phyloP scores from a whole-genome alignment of 37 sponge, comb jelly and placozoan species.

The Petrosia ficiformis region DNA sequence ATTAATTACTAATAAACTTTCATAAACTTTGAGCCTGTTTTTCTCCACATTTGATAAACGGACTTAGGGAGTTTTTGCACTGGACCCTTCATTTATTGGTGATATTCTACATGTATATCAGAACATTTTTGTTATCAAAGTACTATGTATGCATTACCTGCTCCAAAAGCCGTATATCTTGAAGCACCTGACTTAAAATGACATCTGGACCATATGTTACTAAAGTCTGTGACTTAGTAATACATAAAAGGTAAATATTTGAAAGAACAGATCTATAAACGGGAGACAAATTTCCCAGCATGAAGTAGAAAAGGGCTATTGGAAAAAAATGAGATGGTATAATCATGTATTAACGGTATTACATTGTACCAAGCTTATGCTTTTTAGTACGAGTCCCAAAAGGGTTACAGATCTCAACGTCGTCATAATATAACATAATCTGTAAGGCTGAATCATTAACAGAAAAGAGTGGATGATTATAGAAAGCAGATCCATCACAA shows the following conservation, averaged over 20 bases:
- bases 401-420: background rate
- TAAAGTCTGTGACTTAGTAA: background rate
- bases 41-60: no score
- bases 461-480: background rate
- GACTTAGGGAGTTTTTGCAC: no score
- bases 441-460: background rate
- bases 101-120: no score
- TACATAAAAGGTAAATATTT: background rate
- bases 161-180: background rate
- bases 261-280: no score
- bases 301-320: background rate
- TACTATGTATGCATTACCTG: background rate
- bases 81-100: no score
- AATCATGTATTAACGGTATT: background rate
- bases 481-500: background rate
- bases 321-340: background rate
- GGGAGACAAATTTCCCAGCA: background rate
- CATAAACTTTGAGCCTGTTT: no score
- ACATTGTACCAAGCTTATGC: background rate
- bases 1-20: no score
- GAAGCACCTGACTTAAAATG: background rate
- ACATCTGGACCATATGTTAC: background rate
- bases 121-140: no score
- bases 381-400: background rate
- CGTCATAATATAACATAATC: background rate